Evolutionary conservation across 2,888 invertebrate species (phyloP), one percentile per base, ranked within the genome.

Genomic region (Ptychoptera contaminata): DNA sequence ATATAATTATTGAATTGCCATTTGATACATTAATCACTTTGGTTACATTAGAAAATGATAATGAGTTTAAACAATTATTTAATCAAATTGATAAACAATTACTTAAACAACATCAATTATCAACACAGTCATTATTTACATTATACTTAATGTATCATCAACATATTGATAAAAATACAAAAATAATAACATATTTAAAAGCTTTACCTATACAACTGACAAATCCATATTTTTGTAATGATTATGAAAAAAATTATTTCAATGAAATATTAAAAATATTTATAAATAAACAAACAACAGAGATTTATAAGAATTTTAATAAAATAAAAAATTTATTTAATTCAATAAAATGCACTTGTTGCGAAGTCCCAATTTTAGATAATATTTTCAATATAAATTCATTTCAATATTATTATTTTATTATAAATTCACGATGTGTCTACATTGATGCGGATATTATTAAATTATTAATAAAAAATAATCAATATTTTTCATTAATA

Each of bases 391-490:
- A 67, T 32, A 63, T 72, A 46, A 60, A 69, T 31, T 57, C 64
- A 39, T 90, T 78, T 62, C 73, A 74, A 54, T 87, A 85, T 84
- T 82, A 82, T 10, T 90, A 85, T 68, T 81, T 81, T 58, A 76
- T 79, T 52, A 83, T 92, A 1, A 90, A 91, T 62, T 85, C 88
- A 6, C 74, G 92, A 58, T 81, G 82, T 56, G 82, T 92, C 14
- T 88, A 79, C 61, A 69, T 85, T 53, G 72, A 79, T 56, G 59
- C 74, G 35, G 58, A 63, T 48, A 64, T 71, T 43, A 60, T 68
- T 41, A 56, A 70, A 30, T 58, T 61, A 47, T 56, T 67, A 15
- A 55, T 68, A 16, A 56, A 67, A 29, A 59, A 57, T 32, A 46
- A 52, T 11, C 37, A 32, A 2, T 50, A 52, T 45, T 58, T 61